phyloP scores from a whole-genome alignment of 2,888 invertebrate species.

The Linnaemya vulpina region DNA sequence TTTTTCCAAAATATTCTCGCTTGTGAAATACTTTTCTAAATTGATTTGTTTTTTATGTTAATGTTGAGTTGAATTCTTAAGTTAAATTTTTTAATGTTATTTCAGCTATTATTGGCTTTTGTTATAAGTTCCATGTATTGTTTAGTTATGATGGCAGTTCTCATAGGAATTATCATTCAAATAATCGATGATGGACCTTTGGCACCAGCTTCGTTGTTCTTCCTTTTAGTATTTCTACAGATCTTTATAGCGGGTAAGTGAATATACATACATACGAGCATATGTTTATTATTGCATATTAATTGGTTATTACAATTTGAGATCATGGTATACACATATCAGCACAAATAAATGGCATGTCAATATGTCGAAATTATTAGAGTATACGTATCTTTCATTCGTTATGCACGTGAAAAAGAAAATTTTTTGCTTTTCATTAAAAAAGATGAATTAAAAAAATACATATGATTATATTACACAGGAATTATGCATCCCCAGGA shows the following conservation, averaged over 20 bases:
- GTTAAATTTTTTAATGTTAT: not conserved
- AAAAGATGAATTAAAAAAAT: not conserved
- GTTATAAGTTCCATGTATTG: conserved; percentile 90
- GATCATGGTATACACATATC: too few species aligned
- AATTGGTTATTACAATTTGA: not conserved
- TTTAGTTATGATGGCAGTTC: conserved; percentile 93
- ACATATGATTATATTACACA: conserved; percentile 70
- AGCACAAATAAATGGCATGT: too few species aligned
- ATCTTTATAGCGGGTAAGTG: conserved; percentile 86
- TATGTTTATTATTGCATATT: too few species aligned
- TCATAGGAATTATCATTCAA: conserved; percentile 91
- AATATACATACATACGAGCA: too few species aligned
- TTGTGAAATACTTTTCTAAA: too few species aligned
- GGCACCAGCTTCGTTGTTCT: conserved; percentile 93
- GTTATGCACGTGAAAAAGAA: not conserved
- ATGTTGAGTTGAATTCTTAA: not conserved
- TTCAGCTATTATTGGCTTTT: conserved; percentile 88
- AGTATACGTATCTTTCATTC: not conserved
- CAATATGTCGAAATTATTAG: too few species aligned
- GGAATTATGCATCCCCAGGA: conserved; percentile 92
- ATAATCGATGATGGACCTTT: conserved; percentile 90
- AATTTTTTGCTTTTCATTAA: not conserved
- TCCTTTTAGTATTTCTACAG: conserved; percentile 88
- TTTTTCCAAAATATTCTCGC: too few species aligned
- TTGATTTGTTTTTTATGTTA: too few species aligned